phyloP scores from a whole-genome alignment of 2,797 vertebrate species.

The Acipenser transmontanus region DNA sequence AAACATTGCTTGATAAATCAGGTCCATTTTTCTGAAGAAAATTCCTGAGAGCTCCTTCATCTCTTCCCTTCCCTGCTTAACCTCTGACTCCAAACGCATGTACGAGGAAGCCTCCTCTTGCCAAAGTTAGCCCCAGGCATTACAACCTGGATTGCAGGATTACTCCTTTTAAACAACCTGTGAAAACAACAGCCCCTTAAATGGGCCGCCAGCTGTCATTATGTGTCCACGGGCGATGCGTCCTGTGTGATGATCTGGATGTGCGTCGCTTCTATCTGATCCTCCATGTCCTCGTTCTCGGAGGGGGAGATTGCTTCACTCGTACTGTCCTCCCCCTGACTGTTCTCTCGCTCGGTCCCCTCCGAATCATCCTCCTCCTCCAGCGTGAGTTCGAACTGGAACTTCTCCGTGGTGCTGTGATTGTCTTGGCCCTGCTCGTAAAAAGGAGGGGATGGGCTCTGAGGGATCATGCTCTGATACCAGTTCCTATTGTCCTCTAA shows the following conservation, averaged over 20 bases:
- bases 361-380: conserved; percentile 68
- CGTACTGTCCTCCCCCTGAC: conserved; percentile 51
- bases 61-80: conserved; percentile 42
- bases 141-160: conserved; percentile 66
- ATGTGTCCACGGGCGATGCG: conserved; percentile 84
- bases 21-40: conserved; percentile 65
- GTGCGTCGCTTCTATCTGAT: conserved; percentile 57
- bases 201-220: conserved; percentile 46
- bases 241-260: conserved; percentile 83
- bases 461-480: conserved; percentile 90
- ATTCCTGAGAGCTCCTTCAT: conserved; percentile 80
- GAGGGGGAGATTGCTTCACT: conserved; percentile 44
- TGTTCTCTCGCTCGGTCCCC: conserved; percentile 42
- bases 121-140: conserved; percentile 57
- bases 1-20: conserved; percentile 46
- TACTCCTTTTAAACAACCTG: conserved; percentile 53
- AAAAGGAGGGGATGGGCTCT: conserved; percentile 81
- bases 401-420: conserved; percentile 72
- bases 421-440: conserved; percentile 73
- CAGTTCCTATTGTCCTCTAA: conserved; percentile 92
- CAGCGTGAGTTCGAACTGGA: conserved; percentile 86
- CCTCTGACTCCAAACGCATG: conserved; percentile 80
- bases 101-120: conserved; percentile 67
- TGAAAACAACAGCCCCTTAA: conserved; percentile 33
- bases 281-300: conserved; percentile 40